These are phyloP conservation scores for Sclerodermus sp. DNA, from an alignment of 2,888 invertebrate species.

Conservation along the genomic window DNA sequence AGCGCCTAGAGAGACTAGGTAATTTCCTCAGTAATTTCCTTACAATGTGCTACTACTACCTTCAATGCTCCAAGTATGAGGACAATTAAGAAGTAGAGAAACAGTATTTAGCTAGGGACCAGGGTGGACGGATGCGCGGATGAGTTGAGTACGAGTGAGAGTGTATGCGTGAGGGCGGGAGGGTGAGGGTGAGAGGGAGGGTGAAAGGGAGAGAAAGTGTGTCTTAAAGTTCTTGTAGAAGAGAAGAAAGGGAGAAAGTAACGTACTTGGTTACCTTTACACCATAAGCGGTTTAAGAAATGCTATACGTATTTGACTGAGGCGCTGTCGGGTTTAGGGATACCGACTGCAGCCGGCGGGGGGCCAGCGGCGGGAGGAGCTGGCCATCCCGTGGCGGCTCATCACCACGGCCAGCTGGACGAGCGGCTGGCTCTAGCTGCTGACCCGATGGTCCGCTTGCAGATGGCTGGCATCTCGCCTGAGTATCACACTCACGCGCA, in stretches of 20 bases:
- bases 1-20: slow-evolving; percentile 82
- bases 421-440: slow-evolving; percentile 82
- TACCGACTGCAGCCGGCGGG: slow-evolving; percentile 54
- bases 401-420: slow-evolving; percentile 70
- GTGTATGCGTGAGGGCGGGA: background rate
- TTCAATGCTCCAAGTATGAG: too few species aligned
- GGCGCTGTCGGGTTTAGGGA: slow-evolving; percentile 54
- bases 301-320: slow-evolving; percentile 19
- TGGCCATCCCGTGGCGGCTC: slow-evolving; percentile 62
- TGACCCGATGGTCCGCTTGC: slow-evolving; percentile 89
- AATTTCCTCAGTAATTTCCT: too few species aligned
- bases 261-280: slow-evolving; percentile 11
- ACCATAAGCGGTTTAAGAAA: slow-evolving; percentile 2
- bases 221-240: background rate
- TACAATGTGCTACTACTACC: too few species aligned
- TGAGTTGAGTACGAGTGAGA: background rate
- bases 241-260: slow-evolving; percentile 12
- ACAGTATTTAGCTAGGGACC: too few species aligned
- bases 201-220: slow-evolving; percentile 4
- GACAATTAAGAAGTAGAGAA: too few species aligned
- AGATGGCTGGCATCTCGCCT: slow-evolving; percentile 88
- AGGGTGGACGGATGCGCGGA: background rate
- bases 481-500: slow-evolving; percentile 92
- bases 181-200: slow-evolving; percentile 4
- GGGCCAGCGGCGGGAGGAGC: slow-evolving; percentile 60